Conservation (phyloP, 2,113 vertebrate genomes). For the Elanoides forficatus region DNA sequence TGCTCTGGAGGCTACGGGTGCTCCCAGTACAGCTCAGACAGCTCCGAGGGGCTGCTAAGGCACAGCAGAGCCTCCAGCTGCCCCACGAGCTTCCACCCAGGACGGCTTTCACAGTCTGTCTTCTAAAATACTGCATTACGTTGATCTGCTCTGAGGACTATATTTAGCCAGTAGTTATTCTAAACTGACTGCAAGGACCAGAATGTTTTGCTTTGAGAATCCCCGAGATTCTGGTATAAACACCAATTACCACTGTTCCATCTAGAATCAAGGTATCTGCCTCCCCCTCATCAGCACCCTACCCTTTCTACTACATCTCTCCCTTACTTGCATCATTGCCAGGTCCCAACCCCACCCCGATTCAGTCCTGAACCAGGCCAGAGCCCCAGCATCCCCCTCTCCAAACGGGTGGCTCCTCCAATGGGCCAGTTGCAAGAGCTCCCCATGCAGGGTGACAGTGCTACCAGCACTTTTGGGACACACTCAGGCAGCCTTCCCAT, state of each 20-base stretch:
- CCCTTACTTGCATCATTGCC: neutral
- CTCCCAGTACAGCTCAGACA: neutral
- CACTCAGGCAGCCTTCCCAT: neutral
- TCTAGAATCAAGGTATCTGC: neutral
- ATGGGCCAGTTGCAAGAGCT: neutral
- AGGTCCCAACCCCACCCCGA: neutral
- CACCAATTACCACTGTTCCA: neutral
- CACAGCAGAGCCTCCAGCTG: neutral
- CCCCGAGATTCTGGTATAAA: neutral
- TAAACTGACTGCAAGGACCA: neutral
- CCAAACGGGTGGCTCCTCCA: neutral
- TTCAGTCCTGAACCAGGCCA: neutral
- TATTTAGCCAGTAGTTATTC: neutral
- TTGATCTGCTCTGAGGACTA: neutral
- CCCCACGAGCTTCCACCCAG: neutral
- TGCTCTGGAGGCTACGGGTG: neutral
- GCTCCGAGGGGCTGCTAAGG: neutral
- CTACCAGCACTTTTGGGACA: neutral
- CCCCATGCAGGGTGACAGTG: rapidly evolving
- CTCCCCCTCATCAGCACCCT: neutral
- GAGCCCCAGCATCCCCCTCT: neutral
- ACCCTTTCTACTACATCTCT: neutral
- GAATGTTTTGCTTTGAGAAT: neutral
- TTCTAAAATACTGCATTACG: neutral
- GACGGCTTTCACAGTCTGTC: neutral